A percentile compares a stretch with the other conserved stretches of the same genome.
Evolutionary conservation across 2,113 vertebrate genomes (phyloP).

Genomic region (Thomomys bottae): DNA sequence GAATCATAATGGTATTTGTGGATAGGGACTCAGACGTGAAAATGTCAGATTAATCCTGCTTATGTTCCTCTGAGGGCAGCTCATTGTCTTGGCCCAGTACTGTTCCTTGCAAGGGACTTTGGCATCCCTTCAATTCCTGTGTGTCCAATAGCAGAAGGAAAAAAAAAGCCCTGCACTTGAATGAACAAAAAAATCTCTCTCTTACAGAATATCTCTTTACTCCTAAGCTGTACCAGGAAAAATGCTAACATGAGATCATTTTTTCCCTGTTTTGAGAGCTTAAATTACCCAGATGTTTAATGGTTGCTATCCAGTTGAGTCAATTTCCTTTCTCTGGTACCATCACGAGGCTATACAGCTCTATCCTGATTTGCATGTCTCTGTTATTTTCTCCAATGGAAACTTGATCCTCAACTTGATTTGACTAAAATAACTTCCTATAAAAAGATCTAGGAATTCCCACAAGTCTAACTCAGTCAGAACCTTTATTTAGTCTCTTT

Average conservation of each 20-base stretch:
- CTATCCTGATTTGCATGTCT: conserved; percentile 5
- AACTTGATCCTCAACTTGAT: conserved; percentile 47
- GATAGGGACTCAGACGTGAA: not conserved
- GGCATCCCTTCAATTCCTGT: not conserved
- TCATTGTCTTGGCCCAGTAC: not conserved
- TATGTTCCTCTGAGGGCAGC: not conserved
- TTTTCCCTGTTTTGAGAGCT: not conserved
- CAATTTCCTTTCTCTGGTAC: not conserved
- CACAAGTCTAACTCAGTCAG: conserved; percentile 44
- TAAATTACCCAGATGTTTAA: conserved; percentile 20
- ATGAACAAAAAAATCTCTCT: not conserved
- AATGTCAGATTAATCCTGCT: not conserved
- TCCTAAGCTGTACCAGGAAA: not conserved
- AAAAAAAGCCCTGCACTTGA: no score
- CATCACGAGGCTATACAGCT: not conserved
- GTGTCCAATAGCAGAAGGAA: not conserved
- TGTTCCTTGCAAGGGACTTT: not conserved
- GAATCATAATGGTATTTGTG: rapidly evolving
- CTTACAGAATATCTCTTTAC: not conserved
- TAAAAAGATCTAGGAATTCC: conserved; percentile 67
- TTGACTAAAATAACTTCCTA: conserved; percentile 68
- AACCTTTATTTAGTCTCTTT: conserved; percentile 62
- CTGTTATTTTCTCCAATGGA: conserved; percentile 51
- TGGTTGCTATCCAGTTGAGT: conserved; percentile 24
- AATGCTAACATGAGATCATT: not conserved